phyloP scores from a whole-genome alignment of 2,888 invertebrate species.

The Creontiades dilutus region DNA sequence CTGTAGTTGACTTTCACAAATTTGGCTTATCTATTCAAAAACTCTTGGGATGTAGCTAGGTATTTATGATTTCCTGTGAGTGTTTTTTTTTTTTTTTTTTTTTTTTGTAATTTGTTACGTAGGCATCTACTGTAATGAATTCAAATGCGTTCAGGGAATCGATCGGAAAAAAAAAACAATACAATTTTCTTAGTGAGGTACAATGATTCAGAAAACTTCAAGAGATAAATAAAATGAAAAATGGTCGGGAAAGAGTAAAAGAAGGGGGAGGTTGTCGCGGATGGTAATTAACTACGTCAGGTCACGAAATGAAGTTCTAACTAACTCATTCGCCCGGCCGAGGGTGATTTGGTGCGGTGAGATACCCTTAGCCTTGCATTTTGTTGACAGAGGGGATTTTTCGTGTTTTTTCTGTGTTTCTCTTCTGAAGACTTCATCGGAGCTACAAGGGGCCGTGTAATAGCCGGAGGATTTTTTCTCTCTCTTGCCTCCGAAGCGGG shows the following conservation, averaged over 20 bases:
- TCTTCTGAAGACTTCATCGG: constrained; percentile 53
- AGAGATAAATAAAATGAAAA: constrained; percentile 34
- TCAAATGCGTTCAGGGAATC: not conserved
- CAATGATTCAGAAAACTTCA: constrained; percentile 4
- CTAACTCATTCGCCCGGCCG: constrained; percentile 25
- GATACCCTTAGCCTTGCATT: constrained; percentile 27
- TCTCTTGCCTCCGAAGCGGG: not conserved
- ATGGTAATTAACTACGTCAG: constrained; percentile 50
- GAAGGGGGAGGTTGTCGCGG: constrained; percentile 10
- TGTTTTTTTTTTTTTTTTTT: no score
- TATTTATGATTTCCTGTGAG: no score
- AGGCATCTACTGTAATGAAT: no score
- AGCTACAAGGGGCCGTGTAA: not conserved
- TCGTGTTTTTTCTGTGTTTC: constrained; percentile 60
- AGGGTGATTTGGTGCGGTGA: not conserved
- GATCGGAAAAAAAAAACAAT: not conserved
- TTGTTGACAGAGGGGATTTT: constrained; percentile 45
- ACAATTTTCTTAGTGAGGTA: not conserved
- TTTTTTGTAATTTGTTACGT: no score
- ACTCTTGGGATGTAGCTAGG: no score
- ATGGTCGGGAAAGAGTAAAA: not conserved
- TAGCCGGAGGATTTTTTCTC: constrained; percentile 21
- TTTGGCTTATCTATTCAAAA: no score
- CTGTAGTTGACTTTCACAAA: no score
- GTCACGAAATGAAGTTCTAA: constrained; percentile 56